Base-by-base conservation (phyloP, 2,888 invertebrate genomes). In the Nesidiocoris tenuis region DNA sequence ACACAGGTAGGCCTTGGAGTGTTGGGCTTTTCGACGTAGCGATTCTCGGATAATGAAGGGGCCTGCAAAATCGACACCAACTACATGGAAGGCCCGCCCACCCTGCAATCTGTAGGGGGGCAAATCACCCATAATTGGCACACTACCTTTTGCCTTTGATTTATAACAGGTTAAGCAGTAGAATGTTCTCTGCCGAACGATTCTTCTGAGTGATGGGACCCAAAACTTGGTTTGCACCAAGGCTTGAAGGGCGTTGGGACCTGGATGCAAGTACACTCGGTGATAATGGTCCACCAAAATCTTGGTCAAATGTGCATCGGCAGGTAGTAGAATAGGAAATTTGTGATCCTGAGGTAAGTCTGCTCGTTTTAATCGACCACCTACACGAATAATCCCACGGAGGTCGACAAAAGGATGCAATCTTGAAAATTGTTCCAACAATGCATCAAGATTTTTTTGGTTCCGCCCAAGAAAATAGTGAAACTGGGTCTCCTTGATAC, bases 201-300 rank as follows among this genome's bases (percentile, higher is more conserved):
- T 17, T 2, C 24, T 3, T 23, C 65, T 3, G 1, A 65, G 16
- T 2, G 65, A 23, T 9, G 25, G 65, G 3, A 65, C 39, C 65
- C 65, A 65, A 65, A 65, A 65, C 17, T n/a, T 3, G 21, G 24
- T 7, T 24, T 65, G 74, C 0, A 79, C 17, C 5, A 54, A 12
- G 1, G 76, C 65, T 12, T 79, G 68, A 1, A 68, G 56, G 1
- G n/a, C 9, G 2, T 17, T 21, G 2, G 70, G 63, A 39, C 76
- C 76, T 9, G 68, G 68, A 39, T 78, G 77, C 9, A 74, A 23
- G 16, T 61, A 22, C 1, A 68, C 71, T 18, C 16, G 5, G 57
- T 78, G 78, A 12, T 75, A 61, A 22, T 75, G 25, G 2, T 77
- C 25, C 56, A 70, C 61, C 2, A 66, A 54, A 23, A 79, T 56